phyloP scores from a whole-genome alignment of 2,113 vertebrate genomes.

The Sakesphorus luctuosus region DNA sequence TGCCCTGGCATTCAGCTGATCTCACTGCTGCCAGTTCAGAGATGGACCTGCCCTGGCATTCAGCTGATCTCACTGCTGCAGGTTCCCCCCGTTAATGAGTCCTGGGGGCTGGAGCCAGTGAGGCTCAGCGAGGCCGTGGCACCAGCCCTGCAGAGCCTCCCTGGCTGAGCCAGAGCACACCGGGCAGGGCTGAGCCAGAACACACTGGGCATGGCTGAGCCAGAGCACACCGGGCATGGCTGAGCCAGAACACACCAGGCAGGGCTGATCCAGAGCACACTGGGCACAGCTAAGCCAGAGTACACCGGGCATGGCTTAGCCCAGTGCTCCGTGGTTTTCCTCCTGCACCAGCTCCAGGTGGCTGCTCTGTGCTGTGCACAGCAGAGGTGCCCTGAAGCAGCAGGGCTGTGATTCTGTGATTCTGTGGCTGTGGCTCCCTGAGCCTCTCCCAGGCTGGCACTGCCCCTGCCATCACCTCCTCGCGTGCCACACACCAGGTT shows the following conservation, averaged over 20 bases:
- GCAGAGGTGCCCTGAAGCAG: background rate
- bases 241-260: no score
- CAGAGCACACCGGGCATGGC: no score
- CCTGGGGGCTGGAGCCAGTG: background rate
- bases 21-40: background rate
- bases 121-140: fast-evolving
- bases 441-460: fast-evolving
- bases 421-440: background rate
- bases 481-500: background rate
- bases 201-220: no score
- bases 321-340: background rate
- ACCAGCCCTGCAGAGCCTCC: background rate
- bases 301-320: no score
- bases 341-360: fast-evolving
- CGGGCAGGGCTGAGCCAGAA: no score
- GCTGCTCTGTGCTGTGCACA: background rate
- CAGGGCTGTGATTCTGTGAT: background rate
- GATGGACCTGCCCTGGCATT: background rate
- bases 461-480: background rate
- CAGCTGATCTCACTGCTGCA: background rate
- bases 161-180: no score
- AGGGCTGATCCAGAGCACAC: no score
- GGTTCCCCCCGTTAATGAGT: background rate
- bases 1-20: no score
- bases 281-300: no score